Percentiles rank a stretch among this genome's conserved stretches.
phyloP scores from a whole-genome alignment of 1,140 invertebrate genomes.

The Hycleus cichorii region DNA sequence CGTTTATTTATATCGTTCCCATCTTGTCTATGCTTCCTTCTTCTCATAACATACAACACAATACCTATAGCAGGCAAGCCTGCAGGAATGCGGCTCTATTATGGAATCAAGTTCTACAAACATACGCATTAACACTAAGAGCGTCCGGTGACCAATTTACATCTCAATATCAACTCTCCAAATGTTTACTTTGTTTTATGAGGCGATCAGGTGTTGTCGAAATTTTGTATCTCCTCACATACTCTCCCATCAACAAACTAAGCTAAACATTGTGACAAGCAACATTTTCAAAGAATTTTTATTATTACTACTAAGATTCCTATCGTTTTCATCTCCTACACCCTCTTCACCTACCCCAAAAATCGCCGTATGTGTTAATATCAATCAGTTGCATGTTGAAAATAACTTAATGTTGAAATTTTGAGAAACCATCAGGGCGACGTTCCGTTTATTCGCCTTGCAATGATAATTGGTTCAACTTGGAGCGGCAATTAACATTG shows the following conservation, averaged over 20 bases:
- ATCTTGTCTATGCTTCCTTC: too few relatives aligned
- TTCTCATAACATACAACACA: too few relatives aligned
- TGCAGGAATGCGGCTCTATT: conserved; percentile 35
- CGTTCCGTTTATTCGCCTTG: background rate
- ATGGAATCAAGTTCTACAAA: conserved; percentile 37
- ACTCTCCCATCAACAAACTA: background rate
- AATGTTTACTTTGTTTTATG: conserved; percentile 34
- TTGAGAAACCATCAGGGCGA: background rate
- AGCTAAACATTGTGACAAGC: background rate
- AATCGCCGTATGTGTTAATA: conserved; percentile 6
- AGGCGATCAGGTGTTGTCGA: conserved; percentile 16
- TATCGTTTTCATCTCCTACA: too few relatives aligned
- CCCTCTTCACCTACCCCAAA: background rate
- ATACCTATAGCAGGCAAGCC: background rate
- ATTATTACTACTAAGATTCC: background rate
- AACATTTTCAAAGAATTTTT: conserved; percentile 8
- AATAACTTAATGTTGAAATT: background rate
- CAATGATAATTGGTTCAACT: conserved; percentile 14
- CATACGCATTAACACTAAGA: conserved; percentile 35
- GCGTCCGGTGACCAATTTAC: conserved; percentile 32
- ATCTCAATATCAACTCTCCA: conserved; percentile 32
- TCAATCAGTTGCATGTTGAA: background rate
- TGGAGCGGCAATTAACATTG: conserved; percentile 19
- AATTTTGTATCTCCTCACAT: conserved; percentile 13
- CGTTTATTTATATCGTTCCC: too few relatives aligned